These are phyloP conservation scores for Burhinus bistriatus DNA, from an alignment of 2,113 vertebrate genomes.

Conservation along the genomic window DNA sequence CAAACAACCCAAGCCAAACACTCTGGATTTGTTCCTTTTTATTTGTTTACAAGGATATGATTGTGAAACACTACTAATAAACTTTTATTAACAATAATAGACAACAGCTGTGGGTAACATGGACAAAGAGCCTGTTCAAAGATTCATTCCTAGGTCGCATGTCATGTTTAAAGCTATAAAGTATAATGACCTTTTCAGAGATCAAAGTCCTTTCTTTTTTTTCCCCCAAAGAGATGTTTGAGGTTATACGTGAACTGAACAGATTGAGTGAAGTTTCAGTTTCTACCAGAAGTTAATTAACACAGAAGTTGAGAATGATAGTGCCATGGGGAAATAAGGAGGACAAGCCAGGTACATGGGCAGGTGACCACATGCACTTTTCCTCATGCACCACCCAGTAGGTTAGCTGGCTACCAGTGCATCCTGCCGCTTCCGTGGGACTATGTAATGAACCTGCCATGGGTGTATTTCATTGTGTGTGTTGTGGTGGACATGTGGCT, in stretches of 20 bases:
- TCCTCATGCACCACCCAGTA: background rate
- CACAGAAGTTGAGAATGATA: background rate
- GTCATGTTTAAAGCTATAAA: slow-evolving; percentile 43
- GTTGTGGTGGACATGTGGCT: background rate
- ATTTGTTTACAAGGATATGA: slow-evolving; percentile 52
- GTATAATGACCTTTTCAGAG: slow-evolving; percentile 28
- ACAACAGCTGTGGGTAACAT: slow-evolving; percentile 45
- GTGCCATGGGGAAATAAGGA: background rate
- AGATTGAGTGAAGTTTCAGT: background rate
- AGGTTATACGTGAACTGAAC: background rate
- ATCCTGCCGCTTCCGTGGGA: background rate
- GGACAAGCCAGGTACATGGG: background rate
- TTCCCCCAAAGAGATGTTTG: background rate
- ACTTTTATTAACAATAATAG: slow-evolving; percentile 60
- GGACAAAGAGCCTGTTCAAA: slow-evolving; percentile 25
- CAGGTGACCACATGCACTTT: background rate
- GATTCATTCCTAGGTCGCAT: slow-evolving; percentile 37
- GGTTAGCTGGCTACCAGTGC: background rate
- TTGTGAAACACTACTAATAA: slow-evolving; percentile 61
- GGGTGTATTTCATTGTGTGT: background rate
- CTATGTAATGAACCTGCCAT: background rate
- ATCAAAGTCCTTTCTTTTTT: background rate
- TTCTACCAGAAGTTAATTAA: background rate
- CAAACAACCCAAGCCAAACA: background rate
- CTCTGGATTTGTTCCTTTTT: slow-evolving; percentile 1